A percentile compares a stretch with the other conserved stretches of the same genome.
Conservation (phyloP, 92 coral and sea anemone species). For the Epizoanthus rinbou region DNA sequence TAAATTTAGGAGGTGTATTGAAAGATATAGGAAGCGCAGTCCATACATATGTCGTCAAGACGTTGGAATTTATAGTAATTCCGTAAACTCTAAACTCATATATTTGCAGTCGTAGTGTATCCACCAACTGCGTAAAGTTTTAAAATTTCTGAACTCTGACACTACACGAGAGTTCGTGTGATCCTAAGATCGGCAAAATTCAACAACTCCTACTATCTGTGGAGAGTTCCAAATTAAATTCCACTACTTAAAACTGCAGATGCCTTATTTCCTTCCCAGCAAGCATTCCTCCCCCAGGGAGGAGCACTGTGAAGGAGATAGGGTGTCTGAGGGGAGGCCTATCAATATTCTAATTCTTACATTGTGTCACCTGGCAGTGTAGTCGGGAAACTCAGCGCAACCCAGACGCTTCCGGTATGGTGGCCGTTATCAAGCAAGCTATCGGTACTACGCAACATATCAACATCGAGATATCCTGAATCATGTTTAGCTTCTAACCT, state of each 20-base stretch:
- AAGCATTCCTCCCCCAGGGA: neutral
- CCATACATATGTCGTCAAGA: neutral
- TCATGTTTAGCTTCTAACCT: too few relatives aligned
- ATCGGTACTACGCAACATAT: too few relatives aligned
- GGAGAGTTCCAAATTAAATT: neutral
- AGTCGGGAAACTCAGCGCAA: too few relatives aligned
- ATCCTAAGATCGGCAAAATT: neutral
- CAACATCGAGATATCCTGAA: too few relatives aligned
- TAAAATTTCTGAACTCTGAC: neutral
- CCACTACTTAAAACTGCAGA: neutral
- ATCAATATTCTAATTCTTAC: too few relatives aligned
- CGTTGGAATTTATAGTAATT: neutral
- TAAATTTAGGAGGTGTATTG: too few relatives aligned
- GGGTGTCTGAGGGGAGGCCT: neutral
- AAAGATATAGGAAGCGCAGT: too few relatives aligned
- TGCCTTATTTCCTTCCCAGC: neutral
- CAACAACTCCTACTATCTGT: neutral
- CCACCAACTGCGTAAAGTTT: too few relatives aligned
- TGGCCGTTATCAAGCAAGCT: too few relatives aligned
- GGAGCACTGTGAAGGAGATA: neutral
- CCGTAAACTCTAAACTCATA: constrained; percentile 9
- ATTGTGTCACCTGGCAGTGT: too few relatives aligned
- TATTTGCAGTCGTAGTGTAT: neutral
- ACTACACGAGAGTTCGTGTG: neutral
- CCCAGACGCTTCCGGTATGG: too few relatives aligned